Conservation (phyloP, 2,888 invertebrate species). For the Leptinotarsa rubiginosa region DNA sequence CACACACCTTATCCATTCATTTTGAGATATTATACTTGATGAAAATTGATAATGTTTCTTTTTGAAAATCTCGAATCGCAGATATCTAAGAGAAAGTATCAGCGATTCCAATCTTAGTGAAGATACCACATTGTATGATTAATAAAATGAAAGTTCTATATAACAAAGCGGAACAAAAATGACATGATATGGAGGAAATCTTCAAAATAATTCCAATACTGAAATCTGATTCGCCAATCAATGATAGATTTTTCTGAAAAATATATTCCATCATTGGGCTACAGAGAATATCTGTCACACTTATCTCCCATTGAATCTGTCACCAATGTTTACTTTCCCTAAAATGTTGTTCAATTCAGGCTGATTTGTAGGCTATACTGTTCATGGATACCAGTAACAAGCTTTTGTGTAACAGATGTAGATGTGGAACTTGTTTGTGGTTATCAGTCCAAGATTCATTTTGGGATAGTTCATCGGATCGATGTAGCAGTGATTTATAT, state of each 20-base stretch:
- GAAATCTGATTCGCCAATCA: not conserved
- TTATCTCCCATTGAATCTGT: not conserved
- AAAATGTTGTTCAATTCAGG: conserved; percentile 4
- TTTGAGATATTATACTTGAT: no score
- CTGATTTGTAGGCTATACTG: conserved; percentile 42
- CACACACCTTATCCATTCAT: no score
- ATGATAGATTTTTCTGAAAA: no score
- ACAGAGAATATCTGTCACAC: no score
- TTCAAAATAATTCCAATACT: not conserved
- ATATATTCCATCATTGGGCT: no score
- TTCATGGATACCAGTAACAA: conserved; percentile 30
- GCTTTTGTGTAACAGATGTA: conserved; percentile 42
- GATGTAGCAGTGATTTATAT: no score
- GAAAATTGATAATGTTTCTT: no score
- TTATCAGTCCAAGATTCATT: conserved; percentile 38
- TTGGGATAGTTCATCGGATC: not conserved
- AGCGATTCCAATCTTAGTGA: not conserved
- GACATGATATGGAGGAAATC: not conserved
- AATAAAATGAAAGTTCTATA: not conserved
- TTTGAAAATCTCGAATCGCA: no score
- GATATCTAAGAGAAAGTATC: no score
- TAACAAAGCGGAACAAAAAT: no score
- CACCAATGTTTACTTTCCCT: not conserved
- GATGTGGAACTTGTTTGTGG: conserved; percentile 29
- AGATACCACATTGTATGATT: conserved; percentile 41